Evolutionary conservation across 1,140 invertebrate genomes (phyloP), one percentile per base, ranked within the genome.

Genomic region (Dendrolimus punctatus): DNA sequence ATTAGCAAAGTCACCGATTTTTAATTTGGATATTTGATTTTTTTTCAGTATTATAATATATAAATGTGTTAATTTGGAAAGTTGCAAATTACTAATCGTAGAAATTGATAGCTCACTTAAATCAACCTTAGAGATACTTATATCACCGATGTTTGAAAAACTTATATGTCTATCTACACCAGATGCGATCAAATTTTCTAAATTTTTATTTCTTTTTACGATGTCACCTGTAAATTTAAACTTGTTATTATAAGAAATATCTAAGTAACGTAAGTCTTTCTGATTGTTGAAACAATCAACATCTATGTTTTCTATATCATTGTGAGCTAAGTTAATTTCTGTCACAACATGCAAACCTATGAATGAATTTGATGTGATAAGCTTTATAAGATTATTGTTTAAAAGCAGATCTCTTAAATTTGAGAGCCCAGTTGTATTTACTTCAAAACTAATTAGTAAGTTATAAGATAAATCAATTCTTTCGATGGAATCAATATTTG

Each of bases 381-480:
- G 39, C 10, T 51, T 53, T 36, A 82, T 50, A 6, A 56, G 4
- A 57, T 82, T 82, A 52, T 79, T 73, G 48, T 74, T 68, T 39
- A 82, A 47, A 43, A 66, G 46, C 38, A 82, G 44, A 5, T 43
- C 57, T 6, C 45, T 54, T 42, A 82, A 46, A 39, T 66, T 62
- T 41, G 9, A 51, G 39, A 82, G 49, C 43, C 73, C 53, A 9
- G 63, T 68, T 6, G 50, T 51, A 51, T 80, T 76, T 2, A 82
- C 37, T 39, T 39, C 40, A 51, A 82, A 74, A 6, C 8, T n/a
- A 53, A 44, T 62, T 4, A 77, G 43, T 57, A 59, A 43, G 51
- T 82, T 82, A 48, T 56, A 66, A 6, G 79, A 82, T 40, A 80
- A 53, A 66, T 82, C 79, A 6, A 82, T 55, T 4, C 50, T 56